Conservation (phyloP, 23 tunicate species). For the Halocynthia aurantium region DNA sequence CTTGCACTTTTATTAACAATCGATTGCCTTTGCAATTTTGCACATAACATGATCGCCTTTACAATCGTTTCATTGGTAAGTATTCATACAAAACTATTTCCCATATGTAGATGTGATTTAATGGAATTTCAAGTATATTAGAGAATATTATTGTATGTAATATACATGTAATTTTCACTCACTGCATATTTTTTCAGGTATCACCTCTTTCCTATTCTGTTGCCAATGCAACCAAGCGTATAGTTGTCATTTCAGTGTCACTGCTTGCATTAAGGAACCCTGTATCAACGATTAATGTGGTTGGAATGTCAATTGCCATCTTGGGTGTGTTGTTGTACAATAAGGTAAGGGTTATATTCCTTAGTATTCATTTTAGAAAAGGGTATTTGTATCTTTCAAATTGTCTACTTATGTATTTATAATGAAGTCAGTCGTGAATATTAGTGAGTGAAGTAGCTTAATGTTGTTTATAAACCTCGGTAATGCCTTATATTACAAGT, state of each 20-base stretch:
- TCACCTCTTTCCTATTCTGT: conserved; percentile 89
- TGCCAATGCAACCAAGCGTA: conserved; percentile 89
- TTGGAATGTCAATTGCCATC: conserved; percentile 85
- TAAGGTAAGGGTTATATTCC: conserved; percentile 46
- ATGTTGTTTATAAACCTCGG: too few relatives aligned
- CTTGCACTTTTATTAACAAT: conserved; percentile 39
- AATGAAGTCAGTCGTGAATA: too few relatives aligned
- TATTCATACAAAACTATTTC: not conserved
- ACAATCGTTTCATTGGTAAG: conserved; percentile 84
- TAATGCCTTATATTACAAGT: too few relatives aligned
- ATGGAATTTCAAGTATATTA: conserved; percentile 1
- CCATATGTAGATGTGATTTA: not conserved
- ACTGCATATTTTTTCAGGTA: conserved; percentile 33
- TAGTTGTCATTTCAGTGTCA: conserved; percentile 78
- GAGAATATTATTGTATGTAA: not conserved
- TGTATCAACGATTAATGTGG: conserved; percentile 47
- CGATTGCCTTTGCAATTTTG: conserved; percentile 76
- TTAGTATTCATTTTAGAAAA: not conserved
- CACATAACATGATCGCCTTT: conserved; percentile 86
- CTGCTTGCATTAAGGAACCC: conserved; percentile 74
- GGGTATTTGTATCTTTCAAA: too few relatives aligned
- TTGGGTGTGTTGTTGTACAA: conserved; percentile 83
- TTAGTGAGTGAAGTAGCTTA: too few relatives aligned
- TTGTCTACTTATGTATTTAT: too few relatives aligned
- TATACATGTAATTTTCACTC: not conserved